Evolutionary conservation across 2,797 vertebrate species (phyloP).

Genomic region (Crotalus adamanteus): DNA sequence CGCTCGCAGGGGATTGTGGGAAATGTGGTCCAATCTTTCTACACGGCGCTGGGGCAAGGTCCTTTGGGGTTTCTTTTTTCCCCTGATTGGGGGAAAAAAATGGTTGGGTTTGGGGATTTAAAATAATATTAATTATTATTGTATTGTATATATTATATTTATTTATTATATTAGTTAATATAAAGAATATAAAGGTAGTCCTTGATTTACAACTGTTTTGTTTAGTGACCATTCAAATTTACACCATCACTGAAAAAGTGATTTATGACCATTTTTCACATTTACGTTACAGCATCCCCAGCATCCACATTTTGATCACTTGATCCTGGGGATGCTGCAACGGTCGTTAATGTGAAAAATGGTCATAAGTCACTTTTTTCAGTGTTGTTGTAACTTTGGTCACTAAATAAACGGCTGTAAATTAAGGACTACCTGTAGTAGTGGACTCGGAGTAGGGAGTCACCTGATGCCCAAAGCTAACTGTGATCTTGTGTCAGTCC

Average conservation of each 20-base stretch:
- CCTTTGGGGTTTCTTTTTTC: not conserved
- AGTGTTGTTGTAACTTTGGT: not conserved
- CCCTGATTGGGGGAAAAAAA: not conserved
- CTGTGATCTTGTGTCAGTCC: not conserved
- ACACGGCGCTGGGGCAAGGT: accelerated
- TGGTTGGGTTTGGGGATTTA: not conserved
- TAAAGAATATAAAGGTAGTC: not conserved
- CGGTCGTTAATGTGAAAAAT: not conserved
- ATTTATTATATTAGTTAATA: no score
- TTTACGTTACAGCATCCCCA: not conserved
- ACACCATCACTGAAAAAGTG: not conserved
- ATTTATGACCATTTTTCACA: not conserved
- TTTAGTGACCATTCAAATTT: not conserved
- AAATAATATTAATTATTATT: not conserved
- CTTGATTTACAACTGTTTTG: not conserved
- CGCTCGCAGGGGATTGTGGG: not conserved
- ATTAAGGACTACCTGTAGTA: not conserved
- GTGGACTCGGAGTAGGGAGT: not conserved
- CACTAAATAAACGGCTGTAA: not conserved
- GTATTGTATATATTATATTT: no score
- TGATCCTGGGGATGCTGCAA: not conserved
- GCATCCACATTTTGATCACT: not conserved
- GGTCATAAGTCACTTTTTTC: not conserved
- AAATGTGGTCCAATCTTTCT: not conserved
- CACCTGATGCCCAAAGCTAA: not conserved